phyloP scores from a whole-genome alignment of 2,113 vertebrate genomes.

The Pyxicephalus adspersus region DNA sequence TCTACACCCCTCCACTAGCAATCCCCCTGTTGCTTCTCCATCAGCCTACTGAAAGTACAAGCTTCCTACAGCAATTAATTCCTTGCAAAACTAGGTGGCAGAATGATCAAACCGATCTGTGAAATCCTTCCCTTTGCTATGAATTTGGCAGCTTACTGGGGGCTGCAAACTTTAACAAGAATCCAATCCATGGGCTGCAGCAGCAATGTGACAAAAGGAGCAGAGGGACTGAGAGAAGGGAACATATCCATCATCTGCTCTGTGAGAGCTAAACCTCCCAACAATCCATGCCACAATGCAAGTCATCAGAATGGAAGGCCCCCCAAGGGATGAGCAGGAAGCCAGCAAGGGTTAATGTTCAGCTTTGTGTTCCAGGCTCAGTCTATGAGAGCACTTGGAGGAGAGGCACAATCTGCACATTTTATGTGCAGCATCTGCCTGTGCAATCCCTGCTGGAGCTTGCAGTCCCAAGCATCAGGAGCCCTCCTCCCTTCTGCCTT shows the following conservation, averaged over 20 bases:
- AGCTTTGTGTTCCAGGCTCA: no score
- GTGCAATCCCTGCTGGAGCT: no score
- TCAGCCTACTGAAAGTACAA: constrained; percentile 53
- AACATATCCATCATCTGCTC: constrained; percentile 58
- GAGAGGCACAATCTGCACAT: no score
- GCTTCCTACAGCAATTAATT: constrained; percentile 64
- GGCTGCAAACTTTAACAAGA: constrained; percentile 56
- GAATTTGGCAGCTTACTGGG: constrained; percentile 56
- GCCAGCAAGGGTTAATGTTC: no score
- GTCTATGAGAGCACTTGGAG: no score
- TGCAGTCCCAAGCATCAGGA: no score
- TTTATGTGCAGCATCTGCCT: no score
- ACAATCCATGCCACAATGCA: constrained; percentile 59
- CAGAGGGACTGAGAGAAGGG: constrained; percentile 56
- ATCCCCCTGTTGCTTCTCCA: constrained; percentile 46
- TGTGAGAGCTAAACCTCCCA: constrained; percentile 58
- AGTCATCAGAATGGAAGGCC: constrained; percentile 61
- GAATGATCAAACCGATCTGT: constrained; percentile 60
- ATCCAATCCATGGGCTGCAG: constrained; percentile 56
- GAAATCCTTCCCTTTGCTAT: constrained; percentile 51
- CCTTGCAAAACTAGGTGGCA: constrained; percentile 58
- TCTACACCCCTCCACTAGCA: constrained; percentile 33
- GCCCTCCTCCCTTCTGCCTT: no score
- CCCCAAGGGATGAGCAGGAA: no score
- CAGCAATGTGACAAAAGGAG: constrained; percentile 49